phyloP scores from a whole-genome alignment of 2,888 invertebrate genomes.

The Drosophila lutescens region DNA sequence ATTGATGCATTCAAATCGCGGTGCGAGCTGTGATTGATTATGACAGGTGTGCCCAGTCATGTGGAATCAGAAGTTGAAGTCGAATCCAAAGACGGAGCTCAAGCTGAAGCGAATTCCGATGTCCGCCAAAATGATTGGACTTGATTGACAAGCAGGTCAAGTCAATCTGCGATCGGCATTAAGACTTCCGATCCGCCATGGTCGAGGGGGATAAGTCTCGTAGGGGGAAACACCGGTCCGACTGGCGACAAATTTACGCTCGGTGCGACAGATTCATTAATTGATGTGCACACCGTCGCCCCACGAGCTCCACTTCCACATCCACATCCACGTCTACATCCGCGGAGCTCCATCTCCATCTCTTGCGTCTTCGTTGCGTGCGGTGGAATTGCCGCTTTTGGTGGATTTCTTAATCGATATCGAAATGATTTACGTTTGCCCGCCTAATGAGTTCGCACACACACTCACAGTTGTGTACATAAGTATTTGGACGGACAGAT shows the following conservation, averaged over 20 bases:
- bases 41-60: constrained; percentile 75
- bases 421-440: constrained; percentile 79
- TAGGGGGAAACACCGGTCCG: constrained; percentile 40
- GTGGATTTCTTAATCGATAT: constrained; percentile 77
- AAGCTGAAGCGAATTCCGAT: constrained; percentile 62
- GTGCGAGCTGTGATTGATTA: constrained; percentile 71
- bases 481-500: constrained; percentile 8
- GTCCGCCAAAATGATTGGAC: constrained; percentile 73
- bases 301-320: constrained; percentile 54
- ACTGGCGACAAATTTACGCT: constrained; percentile 82
- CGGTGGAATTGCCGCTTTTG: constrained; percentile 55
- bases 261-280: constrained; percentile 82
- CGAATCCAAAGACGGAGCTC: constrained; percentile 24
- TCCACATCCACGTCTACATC: constrained; percentile 26
- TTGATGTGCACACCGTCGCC: constrained; percentile 79
- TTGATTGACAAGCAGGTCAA: constrained; percentile 77
- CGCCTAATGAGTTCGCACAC: constrained; percentile 77
- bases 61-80: constrained; percentile 40
- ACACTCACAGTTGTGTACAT: constrained; percentile 42
- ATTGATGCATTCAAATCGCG: constrained; percentile 75
- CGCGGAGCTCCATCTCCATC: constrained; percentile 52
- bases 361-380: constrained; percentile 58
- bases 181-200: constrained; percentile 39
- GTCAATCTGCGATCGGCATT: constrained; percentile 46
- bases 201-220: neutral